phyloP scores from a whole-genome alignment of 2,113 vertebrate genomes.

The Acrocephalus arundinaceus region DNA sequence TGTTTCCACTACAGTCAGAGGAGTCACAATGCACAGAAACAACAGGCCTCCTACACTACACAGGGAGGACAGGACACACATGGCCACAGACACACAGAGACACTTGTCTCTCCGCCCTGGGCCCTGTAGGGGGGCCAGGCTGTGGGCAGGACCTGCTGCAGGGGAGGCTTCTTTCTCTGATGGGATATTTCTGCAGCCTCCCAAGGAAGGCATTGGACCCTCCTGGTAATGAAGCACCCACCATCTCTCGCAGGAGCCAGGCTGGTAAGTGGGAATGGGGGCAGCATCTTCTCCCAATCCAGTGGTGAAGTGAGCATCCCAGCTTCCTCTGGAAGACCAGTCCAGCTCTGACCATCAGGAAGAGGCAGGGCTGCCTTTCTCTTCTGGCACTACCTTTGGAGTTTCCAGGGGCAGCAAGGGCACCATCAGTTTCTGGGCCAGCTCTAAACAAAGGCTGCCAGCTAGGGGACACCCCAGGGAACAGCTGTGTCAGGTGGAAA shows the following conservation, averaged over 20 bases:
- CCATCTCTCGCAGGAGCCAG: not conserved
- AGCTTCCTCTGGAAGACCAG: not conserved
- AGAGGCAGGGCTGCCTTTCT: not conserved
- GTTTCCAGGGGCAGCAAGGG: not conserved
- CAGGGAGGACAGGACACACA: conserved; percentile 52
- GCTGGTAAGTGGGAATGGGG: not conserved
- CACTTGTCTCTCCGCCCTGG: not conserved
- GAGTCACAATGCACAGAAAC: conserved; percentile 62
- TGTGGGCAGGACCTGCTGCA: not conserved
- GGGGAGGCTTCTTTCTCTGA: not conserved
- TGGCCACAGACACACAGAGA: conserved; percentile 46
- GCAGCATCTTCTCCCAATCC: not conserved
- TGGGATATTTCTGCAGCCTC: conserved; percentile 7
- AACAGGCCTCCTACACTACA: conserved; percentile 61
- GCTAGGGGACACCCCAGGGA: not conserved
- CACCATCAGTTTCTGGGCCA: not conserved
- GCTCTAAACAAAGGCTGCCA: not conserved
- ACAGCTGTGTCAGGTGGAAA: not conserved
- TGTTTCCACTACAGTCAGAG: conserved; percentile 65
- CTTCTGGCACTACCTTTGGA: not conserved
- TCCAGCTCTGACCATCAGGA: not conserved
- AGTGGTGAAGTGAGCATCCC: not conserved
- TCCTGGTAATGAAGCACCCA: not conserved
- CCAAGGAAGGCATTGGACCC: not conserved
- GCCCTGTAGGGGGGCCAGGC: not conserved